These are phyloP conservation scores for Muscicapa adusta DNA, from an alignment of 2,113 vertebrate genomes.

Conservation along the genomic window DNA sequence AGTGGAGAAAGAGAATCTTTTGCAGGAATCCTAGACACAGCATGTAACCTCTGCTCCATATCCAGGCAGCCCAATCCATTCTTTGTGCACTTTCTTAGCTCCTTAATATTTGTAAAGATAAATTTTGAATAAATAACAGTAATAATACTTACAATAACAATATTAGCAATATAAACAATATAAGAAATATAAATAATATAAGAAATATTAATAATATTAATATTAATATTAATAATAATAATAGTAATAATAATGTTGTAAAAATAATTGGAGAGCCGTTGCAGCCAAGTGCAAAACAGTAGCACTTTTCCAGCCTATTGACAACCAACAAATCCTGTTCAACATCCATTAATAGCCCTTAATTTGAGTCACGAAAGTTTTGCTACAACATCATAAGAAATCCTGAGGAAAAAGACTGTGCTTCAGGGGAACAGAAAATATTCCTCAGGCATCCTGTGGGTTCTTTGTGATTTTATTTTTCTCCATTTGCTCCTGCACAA, in stretches of 20 bases:
- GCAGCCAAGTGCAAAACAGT: background rate
- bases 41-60: rapidly evolving
- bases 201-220: too few species aligned
- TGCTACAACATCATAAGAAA: background rate
- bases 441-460: background rate
- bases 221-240: too few species aligned
- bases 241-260: too few species aligned
- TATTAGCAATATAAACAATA: too few species aligned
- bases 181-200: too few species aligned
- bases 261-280: background rate
- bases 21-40: background rate
- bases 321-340: background rate
- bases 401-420: background rate
- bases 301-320: background rate
- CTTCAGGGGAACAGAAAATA: background rate
- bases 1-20: background rate
- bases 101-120: background rate
- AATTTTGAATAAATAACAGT: too few species aligned
- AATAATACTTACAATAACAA: too few species aligned
- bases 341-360: background rate
- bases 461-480: rapidly evolving
- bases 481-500: background rate
- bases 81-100: background rate
- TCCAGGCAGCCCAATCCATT: background rate
- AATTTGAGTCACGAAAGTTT: background rate